phyloP scores from a whole-genome alignment of 1,140 invertebrate species.

The Leptoteleia sp. region DNA sequence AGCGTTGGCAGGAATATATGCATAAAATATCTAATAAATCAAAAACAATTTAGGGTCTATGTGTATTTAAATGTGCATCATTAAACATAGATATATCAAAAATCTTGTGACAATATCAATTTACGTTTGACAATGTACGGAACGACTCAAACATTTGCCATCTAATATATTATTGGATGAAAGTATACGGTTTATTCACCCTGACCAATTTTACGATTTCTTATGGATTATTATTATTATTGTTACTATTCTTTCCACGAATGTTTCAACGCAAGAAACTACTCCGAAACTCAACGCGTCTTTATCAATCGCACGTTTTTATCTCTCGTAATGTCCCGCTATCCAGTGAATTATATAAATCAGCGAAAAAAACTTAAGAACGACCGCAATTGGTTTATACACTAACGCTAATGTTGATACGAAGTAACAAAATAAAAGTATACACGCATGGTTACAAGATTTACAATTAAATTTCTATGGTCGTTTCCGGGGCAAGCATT shows the following conservation, averaged over 20 bases:
- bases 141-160: too few relatives aligned
- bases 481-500: conserved; percentile 32
- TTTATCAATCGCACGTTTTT: conserved; percentile 8
- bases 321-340: conserved; percentile 12
- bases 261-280: too few relatives aligned
- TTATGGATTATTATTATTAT: too few relatives aligned
- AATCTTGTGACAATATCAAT: conserved; percentile 41
- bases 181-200: too few relatives aligned
- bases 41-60: conserved; percentile 43
- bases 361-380: conserved; percentile 29
- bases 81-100: conserved; percentile 53
- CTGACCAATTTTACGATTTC: too few relatives aligned
- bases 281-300: too few relatives aligned
- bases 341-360: conserved; percentile 59
- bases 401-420: conserved; percentile 34
- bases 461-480: conserved; percentile 45
- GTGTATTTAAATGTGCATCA: conserved; percentile 51
- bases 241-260: too few relatives aligned
- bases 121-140: conserved; percentile 3
- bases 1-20: conserved; percentile 26
- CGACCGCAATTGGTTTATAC: conserved; percentile 24
- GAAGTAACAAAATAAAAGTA: conserved; percentile 22
- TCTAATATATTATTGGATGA: too few relatives aligned
- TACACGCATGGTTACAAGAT: conserved; percentile 18
- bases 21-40: conserved; percentile 38